Evolutionary conservation across 64 coral and sea anemone genomes (phyloP), one percentile per base, ranked within the genome.

Genomic region (Catalaphyllia jardinei): DNA sequence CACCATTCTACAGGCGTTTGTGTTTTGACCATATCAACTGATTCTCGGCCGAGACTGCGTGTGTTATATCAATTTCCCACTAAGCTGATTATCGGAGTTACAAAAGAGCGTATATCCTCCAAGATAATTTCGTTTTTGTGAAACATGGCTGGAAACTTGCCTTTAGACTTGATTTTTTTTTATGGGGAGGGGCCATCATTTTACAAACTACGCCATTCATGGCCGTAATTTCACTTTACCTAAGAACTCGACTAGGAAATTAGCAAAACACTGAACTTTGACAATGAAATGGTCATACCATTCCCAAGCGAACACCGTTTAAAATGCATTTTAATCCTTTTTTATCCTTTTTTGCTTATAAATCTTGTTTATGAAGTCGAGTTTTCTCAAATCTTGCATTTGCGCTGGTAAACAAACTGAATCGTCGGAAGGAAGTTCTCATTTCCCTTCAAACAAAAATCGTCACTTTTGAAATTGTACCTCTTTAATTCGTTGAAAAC

Each of bases 41-140:
- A 61, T 20, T 51, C 62, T 50, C 8, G 9, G 9, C 22, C 65
- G 20, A 30, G 39, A 85, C 35, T 12, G 54, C 10, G 54, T 85
- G 63, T 67, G 2, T 24, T 11, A 71, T 85, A 85, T 85, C 81
- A 49, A 39, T 64, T 85, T 71, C 81, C 64, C 8, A 8, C 6
- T 85, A 85, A 85, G 81, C 81, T 50, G 81, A 85, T 85, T 85
- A 85, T 51, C 30, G 15, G n/a, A 51, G 38, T 15, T 80, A 25
- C 27, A 60, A 57, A 25, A 25, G 22, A 69, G 65, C n/a, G 24
- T 69, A 2, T 13, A 57, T 57, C 54, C 65, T 69, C 6, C 25
- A 22, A 33, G 31, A 28, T 67, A 51, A 85, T 71, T 85, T 42
- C 62, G 57, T 16, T 63, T 17, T 35, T 22, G 18, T 22, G 25